Base-by-base conservation (phyloP, 2,113 vertebrate genomes). In the Varanus komodoensis region DNA sequence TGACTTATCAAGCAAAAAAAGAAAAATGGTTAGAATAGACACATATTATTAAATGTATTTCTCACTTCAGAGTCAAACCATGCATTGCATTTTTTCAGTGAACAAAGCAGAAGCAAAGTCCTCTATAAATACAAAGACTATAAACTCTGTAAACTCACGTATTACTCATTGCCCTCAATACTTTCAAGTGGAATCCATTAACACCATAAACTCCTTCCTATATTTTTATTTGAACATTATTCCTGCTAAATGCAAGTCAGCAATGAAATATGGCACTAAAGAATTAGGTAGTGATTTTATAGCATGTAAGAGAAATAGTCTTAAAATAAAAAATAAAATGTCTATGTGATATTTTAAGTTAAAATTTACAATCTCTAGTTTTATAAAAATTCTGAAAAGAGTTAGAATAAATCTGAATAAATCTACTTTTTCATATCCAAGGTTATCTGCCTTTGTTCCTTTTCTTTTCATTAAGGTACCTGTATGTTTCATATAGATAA, bases 261-360 rank as follows among this genome's bases (percentile, higher is more conserved):
- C 32, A 89, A n/a, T 57, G 86, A 67, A 89, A 6, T 2, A 78
- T 34, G 12, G 32, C 8, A 73, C 11, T 64, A 90, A 15, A 61
- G 89, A 52, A 87, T 44, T 92, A 93, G 17, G 17, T 32, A 89
- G 7, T 90, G 6, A 52, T 82, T 91, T 91, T 52, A 69, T 32
- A 87, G 21, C 1, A 29, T 25, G 54, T 14, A 44, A 1, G 27
- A 68, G 25, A 44, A 82, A 52, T 87, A 15, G 25, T 12, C 38
- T 80, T 38, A 23, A 19, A 19, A 4, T 21, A 61, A 69, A 71
- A 68, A 8, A 68, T 44, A 67, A 89, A 74, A 48, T 38, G 44
- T 7, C 11, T 71, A 88, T 32, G 14, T 21, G 61, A 15, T 4
- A 27, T 3, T 68, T 68, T 44, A 1, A 73, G 54, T 57, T 44